Conservation (phyloP, 2,888 invertebrate species). For the Cosmopolites sordidus region DNA sequence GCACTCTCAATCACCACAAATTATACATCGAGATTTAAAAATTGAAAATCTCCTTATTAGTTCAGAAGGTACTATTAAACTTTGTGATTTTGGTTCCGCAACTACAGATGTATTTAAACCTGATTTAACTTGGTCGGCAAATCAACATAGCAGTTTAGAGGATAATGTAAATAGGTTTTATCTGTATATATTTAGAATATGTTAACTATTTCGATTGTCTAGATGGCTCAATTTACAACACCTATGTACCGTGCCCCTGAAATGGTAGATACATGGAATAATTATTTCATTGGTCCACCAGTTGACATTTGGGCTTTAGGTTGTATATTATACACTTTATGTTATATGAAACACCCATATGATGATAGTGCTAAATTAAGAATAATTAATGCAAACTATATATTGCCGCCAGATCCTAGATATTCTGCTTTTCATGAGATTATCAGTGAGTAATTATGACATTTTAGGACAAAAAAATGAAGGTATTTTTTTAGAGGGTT, state of each 20-base stretch:
- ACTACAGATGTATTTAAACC: constrained; percentile 78
- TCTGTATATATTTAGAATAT: constrained; percentile 13
- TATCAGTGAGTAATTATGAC: constrained; percentile 62
- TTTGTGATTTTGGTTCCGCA: constrained; percentile 97
- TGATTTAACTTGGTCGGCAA: constrained; percentile 87
- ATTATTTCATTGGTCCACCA: constrained; percentile 84
- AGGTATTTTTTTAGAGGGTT: constrained; percentile 58
- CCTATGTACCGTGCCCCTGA: constrained; percentile 98
- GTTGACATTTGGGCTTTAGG: constrained; percentile 97
- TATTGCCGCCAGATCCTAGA: constrained; percentile 75
- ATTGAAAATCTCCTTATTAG: constrained; percentile 91
- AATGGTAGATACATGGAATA: constrained; percentile 97
- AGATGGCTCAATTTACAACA: constrained; percentile 76
- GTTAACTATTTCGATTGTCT: too few relatives aligned
- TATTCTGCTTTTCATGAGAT: constrained; percentile 84
- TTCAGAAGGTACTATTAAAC: constrained; percentile 78
- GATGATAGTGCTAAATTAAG: constrained; percentile 93
- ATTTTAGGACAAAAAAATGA: too few relatives aligned
- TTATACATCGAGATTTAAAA: constrained; percentile 94
- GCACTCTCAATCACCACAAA: constrained; percentile 86
- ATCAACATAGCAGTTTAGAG: constrained; percentile 84
- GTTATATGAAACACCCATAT: constrained; percentile 93
- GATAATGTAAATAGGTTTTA: constrained; percentile 89
- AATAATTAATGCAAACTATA: constrained; percentile 94
- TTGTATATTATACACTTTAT: constrained; percentile 87